Evolutionary conservation across 2,888 invertebrate species (phyloP), one percentile per base, ranked within the genome.

Genomic region (Gymnosoma rotundatum): DNA sequence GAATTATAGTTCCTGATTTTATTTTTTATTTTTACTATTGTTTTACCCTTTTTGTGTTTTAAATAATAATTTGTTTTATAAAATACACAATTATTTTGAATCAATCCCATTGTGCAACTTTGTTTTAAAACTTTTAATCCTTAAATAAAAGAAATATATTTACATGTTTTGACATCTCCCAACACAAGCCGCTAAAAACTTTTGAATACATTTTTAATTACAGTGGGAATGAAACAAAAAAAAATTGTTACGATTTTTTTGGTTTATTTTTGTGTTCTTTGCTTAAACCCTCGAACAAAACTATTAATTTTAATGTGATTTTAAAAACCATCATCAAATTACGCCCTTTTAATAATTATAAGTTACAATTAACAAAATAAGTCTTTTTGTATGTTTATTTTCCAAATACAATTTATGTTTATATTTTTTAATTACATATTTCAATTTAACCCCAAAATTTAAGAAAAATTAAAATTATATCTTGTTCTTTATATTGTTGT

Each of bases 341-440:
- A 66, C 66, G 76, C 75, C 75, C 75, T 72, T n/a, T 67, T 80
- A 72, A 63, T 80, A 76, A 80, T 83, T 80, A 75, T 56, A 80
- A 66, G 25, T 54, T 45, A 72, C 67, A 83, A 83, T 80, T 83
- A 80, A 83, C 66, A 83, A 83, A 69, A 76, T 80, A 45, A 74
- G 45, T 42, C 8, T 18, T 25, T 54, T 14, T 36, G 9, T 25
- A 36, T 70, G 66, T 52, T 73, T 73, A 12, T 70, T 61, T 58
- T 25, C 54, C 9, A 56, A 67, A 52, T 32, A 52, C 14, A 54
- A 63, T 38, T 48, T 50, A 21, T 50, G 8, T 12, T 2, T 21
- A 12, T 48, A 12, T 36, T 60, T 32, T 60, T 60, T 36, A 60
- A 36, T 60, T 79, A 32, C 7, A 32, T 32, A 52, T 25, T 10